These are phyloP conservation scores for Malthinus seriepunctatus DNA, from an alignment of 2,888 invertebrate genomes.

Conservation along the genomic window DNA sequence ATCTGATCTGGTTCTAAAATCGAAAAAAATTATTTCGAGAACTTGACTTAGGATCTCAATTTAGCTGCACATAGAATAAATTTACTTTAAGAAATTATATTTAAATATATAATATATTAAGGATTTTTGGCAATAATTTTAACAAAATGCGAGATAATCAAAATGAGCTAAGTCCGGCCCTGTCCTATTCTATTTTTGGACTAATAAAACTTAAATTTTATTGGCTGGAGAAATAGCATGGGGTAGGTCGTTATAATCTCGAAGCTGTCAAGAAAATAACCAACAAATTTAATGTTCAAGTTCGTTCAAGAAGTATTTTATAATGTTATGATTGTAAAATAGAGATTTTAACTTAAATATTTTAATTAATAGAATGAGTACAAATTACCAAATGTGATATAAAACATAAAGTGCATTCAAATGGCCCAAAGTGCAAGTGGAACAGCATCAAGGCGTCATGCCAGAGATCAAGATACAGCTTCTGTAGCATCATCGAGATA, in stretches of 20 bases:
- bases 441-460: slow-evolving; percentile 66
- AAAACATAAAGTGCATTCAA: slow-evolving; percentile 16
- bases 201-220: too few species aligned
- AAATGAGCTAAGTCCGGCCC: too few species aligned
- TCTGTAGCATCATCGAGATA: slow-evolving; percentile 63
- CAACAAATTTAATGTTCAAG: slow-evolving; percentile 9
- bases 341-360: neutral
- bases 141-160: too few species aligned
- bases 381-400: slow-evolving; percentile 19
- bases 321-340: neutral
- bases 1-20: too few species aligned
- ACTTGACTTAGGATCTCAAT: too few species aligned
- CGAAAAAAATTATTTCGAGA: too few species aligned
- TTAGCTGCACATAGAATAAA: too few species aligned
- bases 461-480: slow-evolving; percentile 65
- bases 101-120: too few species aligned
- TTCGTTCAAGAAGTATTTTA: slow-evolving; percentile 4
- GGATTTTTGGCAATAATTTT: too few species aligned
- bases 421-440: slow-evolving; percentile 69
- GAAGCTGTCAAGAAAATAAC: slow-evolving; percentile 8
- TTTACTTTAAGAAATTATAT: too few species aligned
- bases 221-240: too few species aligned
- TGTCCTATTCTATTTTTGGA: too few species aligned
- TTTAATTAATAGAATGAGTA: slow-evolving; percentile 9
- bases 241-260: neutral